Evolutionary conservation across 2,797 vertebrate species (phyloP).

Genomic region (Lacerta viridis): DNA sequence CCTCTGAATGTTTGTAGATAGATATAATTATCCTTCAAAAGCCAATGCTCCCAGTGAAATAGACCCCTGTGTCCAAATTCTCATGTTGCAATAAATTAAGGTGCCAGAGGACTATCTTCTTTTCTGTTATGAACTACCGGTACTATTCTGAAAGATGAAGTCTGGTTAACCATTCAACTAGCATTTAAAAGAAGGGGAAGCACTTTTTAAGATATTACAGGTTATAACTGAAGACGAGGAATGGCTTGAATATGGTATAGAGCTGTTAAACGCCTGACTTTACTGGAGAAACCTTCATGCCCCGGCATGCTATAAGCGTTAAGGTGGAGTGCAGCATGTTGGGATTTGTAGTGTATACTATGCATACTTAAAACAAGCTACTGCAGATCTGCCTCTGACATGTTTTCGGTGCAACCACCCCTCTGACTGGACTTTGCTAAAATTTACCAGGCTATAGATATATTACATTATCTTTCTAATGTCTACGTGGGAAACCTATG

Average conservation of each 20-base stretch:
- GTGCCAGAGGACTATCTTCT: not conserved
- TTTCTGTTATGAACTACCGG: not conserved
- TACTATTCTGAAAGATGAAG: not conserved
- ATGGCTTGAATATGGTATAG: not conserved
- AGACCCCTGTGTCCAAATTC: not conserved
- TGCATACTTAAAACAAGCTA: slow-evolving; percentile 28
- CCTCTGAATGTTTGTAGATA: not conserved
- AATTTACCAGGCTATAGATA: not conserved
- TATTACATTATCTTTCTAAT: not conserved
- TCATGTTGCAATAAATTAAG: not conserved
- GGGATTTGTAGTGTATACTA: slow-evolving; percentile 36
- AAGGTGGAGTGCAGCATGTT: not conserved
- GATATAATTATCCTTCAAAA: not conserved
- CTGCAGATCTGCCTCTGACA: slow-evolving; percentile 10
- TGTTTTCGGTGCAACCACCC: slow-evolving; percentile 30
- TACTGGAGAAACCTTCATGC: slow-evolving; percentile 28
- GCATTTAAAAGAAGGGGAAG: not conserved
- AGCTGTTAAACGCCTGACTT: not conserved
- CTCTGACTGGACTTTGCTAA: slow-evolving; percentile 27
- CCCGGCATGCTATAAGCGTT: not conserved
- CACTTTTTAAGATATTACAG: slow-evolving; percentile 2
- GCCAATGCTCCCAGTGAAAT: not conserved
- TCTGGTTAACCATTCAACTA: not conserved
- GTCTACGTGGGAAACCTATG: not conserved
- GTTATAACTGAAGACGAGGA: slow-evolving; percentile 4